Evolutionary conservation across 2,888 invertebrate genomes (phyloP).

Genomic region (Dromius quadrimaculatus): DNA sequence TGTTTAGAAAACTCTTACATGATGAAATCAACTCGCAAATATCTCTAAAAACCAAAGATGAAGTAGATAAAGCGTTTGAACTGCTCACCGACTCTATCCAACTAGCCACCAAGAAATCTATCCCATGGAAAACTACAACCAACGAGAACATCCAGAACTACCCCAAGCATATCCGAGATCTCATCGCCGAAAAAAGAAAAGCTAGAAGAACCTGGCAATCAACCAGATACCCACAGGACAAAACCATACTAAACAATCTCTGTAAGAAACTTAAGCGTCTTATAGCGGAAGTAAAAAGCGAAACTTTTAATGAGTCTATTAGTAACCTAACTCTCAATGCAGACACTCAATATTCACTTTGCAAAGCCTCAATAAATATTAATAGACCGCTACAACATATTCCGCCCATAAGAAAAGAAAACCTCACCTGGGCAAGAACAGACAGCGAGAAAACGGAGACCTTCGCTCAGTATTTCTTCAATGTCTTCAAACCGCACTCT

Average conservation of each 20-base stretch:
- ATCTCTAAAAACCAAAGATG: not conserved
- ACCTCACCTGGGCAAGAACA: not conserved
- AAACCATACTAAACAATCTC: conserved; percentile 51
- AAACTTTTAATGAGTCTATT: conserved; percentile 9
- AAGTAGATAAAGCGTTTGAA: not conserved
- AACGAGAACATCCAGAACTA: conserved; percentile 6
- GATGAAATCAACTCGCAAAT: not conserved
- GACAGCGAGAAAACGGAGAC: not conserved
- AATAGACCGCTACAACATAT: not conserved
- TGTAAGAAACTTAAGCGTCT: conserved; percentile 43
- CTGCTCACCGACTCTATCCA: not conserved
- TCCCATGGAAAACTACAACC: not conserved
- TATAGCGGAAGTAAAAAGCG: conserved; percentile 1
- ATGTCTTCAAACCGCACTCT: too few species aligned
- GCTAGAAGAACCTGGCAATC: conserved; percentile 53
- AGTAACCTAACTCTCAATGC: not conserved
- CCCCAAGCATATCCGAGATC: conserved; percentile 44
- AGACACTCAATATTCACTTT: conserved; percentile 16
- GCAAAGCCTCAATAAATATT: conserved; percentile 41
- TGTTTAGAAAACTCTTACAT: not conserved
- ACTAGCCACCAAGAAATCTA: conserved; percentile 40
- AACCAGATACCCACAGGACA: conserved; percentile 46
- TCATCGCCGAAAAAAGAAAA: conserved; percentile 26
- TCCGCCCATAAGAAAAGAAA: conserved; percentile 25
- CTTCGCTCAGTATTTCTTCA: too few species aligned